Conservation (phyloP, 2,888 invertebrate genomes). For the Morinoia aosen region DNA sequence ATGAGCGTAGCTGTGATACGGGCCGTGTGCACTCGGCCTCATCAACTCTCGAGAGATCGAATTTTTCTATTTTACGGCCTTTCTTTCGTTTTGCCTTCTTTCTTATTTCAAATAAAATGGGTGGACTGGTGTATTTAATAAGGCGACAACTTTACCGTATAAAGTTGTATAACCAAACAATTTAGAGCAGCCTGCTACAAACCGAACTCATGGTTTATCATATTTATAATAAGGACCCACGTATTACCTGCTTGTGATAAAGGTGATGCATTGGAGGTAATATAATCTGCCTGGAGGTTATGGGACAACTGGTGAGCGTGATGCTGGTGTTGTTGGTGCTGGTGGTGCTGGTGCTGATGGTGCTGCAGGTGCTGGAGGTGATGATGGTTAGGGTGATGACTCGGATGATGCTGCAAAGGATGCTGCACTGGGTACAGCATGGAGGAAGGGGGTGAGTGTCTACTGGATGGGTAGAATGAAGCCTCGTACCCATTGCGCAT, state of each 20-base stretch:
- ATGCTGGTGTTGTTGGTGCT: slow-evolving; percentile 53
- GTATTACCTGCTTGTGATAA: slow-evolving; percentile 25
- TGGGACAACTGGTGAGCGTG: slow-evolving; percentile 45
- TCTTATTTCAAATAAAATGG: too few relatives aligned
- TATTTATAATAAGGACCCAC: too few relatives aligned
- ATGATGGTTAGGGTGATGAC: slow-evolving; percentile 49
- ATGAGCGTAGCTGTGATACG: too few relatives aligned
- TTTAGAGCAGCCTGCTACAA: too few relatives aligned
- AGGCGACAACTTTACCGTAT: too few relatives aligned
- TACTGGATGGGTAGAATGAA: slow-evolving; percentile 13
- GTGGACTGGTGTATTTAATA: too few relatives aligned
- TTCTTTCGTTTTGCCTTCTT: too few relatives aligned
- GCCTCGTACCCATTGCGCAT: slow-evolving; percentile 36
- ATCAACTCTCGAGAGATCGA: too few relatives aligned
- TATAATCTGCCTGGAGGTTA: slow-evolving; percentile 42
- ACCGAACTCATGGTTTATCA: too few relatives aligned
- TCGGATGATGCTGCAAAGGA: slow-evolving; percentile 46
- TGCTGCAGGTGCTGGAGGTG: slow-evolving; percentile 54
- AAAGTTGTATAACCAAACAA: too few relatives aligned
- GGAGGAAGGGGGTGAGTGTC: slow-evolving; percentile 34
- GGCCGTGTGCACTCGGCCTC: too few relatives aligned
- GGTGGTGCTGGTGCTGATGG: slow-evolving; percentile 54
- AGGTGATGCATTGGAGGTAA: neutral
- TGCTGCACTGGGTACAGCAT: slow-evolving; percentile 35
- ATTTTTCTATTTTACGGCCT: too few relatives aligned